phyloP scores from a whole-genome alignment of 2,797 vertebrate genomes.

The Typhlichthys eigenmanni region DNA sequence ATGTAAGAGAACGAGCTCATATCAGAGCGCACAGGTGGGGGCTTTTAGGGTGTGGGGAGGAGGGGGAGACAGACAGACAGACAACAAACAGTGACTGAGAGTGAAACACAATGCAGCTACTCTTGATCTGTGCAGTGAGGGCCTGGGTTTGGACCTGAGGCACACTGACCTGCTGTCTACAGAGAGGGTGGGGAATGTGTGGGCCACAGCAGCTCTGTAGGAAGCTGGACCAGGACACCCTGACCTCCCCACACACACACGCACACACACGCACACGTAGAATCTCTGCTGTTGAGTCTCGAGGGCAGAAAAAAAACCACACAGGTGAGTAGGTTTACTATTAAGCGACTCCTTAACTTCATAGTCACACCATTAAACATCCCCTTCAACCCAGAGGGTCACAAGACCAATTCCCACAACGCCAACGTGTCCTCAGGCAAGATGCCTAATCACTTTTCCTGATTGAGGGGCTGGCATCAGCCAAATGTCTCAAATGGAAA shows the following conservation, averaged over 20 bases:
- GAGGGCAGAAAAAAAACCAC: constrained; percentile 12
- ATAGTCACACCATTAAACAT: not conserved
- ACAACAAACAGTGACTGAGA: not conserved
- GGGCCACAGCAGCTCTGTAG: constrained; percentile 13
- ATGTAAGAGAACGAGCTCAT: too few species aligned
- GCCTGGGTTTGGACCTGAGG: constrained; percentile 42
- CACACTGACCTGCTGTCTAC: constrained; percentile 34
- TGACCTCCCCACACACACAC: constrained; percentile 2
- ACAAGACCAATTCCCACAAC: not conserved
- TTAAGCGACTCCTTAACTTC: not conserved
- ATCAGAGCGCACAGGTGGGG: too few species aligned
- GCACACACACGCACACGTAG: not conserved
- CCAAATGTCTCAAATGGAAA: not conserved
- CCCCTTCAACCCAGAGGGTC: not conserved
- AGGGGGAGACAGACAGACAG: not conserved
- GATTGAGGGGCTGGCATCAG: not conserved
- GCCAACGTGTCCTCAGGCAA: not conserved
- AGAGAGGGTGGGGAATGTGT: constrained; percentile 18
- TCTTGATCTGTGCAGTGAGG: constrained; percentile 44
- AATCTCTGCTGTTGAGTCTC: constrained; percentile 33
- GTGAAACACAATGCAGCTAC: too few species aligned
- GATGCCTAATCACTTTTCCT: not conserved
- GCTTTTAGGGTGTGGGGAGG: too few species aligned
- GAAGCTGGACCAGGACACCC: constrained; percentile 30
- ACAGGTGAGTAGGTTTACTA: not conserved